These are phyloP conservation scores for Anguilla anguilla DNA, from an alignment of 2,797 vertebrate species.

Conservation along the genomic window DNA sequence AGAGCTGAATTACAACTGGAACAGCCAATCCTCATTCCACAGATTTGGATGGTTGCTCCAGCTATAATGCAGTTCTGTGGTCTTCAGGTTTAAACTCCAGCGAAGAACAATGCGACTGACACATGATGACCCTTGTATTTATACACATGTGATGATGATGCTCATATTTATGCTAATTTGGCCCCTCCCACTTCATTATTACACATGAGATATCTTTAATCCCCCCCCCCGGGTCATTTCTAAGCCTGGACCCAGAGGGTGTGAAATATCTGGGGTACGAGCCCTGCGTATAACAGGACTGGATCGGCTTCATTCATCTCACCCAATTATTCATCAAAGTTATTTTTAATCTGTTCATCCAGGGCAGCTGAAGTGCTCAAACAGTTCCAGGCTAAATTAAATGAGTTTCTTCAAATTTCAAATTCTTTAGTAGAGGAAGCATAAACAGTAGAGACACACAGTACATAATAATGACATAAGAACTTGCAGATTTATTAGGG, in stretches of 20 bases:
- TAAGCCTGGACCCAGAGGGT: neutral
- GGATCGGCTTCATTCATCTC: neutral
- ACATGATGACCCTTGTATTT: neutral
- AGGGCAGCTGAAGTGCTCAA: neutral
- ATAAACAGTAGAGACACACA: too few species aligned
- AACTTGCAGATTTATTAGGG: too few species aligned
- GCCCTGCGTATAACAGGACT: neutral
- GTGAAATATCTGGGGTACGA: neutral
- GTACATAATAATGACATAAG: too few species aligned
- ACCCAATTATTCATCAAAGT: neutral
- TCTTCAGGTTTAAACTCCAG: too few species aligned
- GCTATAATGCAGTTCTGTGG: too few species aligned
- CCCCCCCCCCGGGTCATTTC: neutral
- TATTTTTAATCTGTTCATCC: neutral
- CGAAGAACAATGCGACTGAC: too few species aligned
- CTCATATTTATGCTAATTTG: neutral
- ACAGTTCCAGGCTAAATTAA: slow-evolving; percentile 5
- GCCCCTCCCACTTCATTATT: neutral
- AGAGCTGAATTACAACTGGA: too few species aligned
- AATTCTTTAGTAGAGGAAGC: too few species aligned
- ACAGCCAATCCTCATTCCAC: too few species aligned
- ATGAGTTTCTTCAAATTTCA: neutral
- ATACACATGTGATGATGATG: neutral
- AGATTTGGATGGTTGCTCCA: too few species aligned
- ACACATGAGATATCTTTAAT: neutral